Conservation (phyloP, 1,140 invertebrate genomes). For the Proctacanthus coquilletti region DNA sequence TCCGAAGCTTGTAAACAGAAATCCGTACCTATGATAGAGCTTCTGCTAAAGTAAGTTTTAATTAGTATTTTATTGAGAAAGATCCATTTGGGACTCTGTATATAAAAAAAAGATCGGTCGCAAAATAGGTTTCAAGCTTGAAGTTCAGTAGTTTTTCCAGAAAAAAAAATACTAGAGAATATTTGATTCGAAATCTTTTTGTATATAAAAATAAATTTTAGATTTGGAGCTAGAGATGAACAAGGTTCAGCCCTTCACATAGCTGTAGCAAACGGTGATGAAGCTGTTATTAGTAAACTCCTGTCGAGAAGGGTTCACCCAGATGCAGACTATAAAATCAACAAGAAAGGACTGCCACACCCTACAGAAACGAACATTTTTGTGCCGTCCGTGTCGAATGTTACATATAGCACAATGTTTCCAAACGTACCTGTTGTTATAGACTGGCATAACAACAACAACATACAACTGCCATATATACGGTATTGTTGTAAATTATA, state of each 20-base stretch:
- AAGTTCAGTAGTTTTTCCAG: too few relatives aligned
- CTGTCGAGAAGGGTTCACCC: constrained; percentile 46
- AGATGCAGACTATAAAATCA: constrained; percentile 75
- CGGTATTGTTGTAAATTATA: constrained; percentile 16
- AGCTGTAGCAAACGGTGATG: constrained; percentile 20
- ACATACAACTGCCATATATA: constrained; percentile 47
- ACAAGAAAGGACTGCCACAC: constrained; percentile 56
- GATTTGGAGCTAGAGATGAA: constrained; percentile 72
- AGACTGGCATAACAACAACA: constrained; percentile 80
- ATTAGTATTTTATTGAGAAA: not conserved
- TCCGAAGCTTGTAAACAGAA: constrained; percentile 56
- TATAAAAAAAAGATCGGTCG: too few relatives aligned
- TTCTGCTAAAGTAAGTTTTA: constrained; percentile 46
- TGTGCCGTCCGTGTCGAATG: constrained; percentile 41
- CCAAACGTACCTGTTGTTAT: constrained; percentile 78
- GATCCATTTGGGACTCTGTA: too few relatives aligned
- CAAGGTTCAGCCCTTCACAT: constrained; percentile 58
- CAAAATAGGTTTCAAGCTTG: too few relatives aligned
- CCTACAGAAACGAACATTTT: constrained; percentile 43
- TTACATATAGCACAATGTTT: constrained; percentile 66
- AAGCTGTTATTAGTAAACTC: constrained; percentile 18
- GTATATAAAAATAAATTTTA: constrained; percentile 6
- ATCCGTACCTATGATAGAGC: constrained; percentile 43
- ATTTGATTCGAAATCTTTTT: constrained; percentile 2
- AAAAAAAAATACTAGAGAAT: too few relatives aligned